These are phyloP conservation scores for Syndactyla subalaris DNA, from an alignment of 2,797 vertebrate species.

Conservation along the genomic window DNA sequence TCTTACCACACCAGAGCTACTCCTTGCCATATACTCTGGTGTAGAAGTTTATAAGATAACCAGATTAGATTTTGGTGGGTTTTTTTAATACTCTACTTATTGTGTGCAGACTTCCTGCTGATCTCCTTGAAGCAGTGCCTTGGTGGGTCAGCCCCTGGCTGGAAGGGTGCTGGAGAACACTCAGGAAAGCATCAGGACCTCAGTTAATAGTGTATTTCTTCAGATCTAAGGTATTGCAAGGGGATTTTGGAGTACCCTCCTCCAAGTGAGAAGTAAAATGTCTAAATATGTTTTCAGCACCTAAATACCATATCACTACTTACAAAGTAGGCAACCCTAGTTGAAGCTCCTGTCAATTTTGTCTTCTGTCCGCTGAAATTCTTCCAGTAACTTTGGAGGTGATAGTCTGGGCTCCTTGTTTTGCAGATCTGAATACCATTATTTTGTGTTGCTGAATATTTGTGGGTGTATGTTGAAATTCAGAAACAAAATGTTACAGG, in stretches of 20 bases:
- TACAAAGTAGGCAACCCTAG: background rate
- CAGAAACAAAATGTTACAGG: background rate
- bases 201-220: background rate
- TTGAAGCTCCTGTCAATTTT: background rate
- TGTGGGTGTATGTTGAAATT: background rate
- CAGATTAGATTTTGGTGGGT: rapidly evolving
- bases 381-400: background rate
- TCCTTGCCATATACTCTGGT: background rate
- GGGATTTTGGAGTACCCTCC: background rate
- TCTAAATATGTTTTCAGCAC: background rate
- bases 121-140: background rate
- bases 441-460: background rate
- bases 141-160: background rate
- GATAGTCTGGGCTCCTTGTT: background rate
- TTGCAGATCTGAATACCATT: background rate
- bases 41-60: background rate
- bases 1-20: background rate
- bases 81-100: background rate
- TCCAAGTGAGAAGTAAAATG: background rate
- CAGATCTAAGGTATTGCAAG: background rate
- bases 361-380: background rate
- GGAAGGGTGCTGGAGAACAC: background rate
- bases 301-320: background rate
- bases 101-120: background rate
- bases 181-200: background rate